Base-by-base conservation (phyloP, 2,113 vertebrate species). In the Deroptyus accipitrinus region DNA sequence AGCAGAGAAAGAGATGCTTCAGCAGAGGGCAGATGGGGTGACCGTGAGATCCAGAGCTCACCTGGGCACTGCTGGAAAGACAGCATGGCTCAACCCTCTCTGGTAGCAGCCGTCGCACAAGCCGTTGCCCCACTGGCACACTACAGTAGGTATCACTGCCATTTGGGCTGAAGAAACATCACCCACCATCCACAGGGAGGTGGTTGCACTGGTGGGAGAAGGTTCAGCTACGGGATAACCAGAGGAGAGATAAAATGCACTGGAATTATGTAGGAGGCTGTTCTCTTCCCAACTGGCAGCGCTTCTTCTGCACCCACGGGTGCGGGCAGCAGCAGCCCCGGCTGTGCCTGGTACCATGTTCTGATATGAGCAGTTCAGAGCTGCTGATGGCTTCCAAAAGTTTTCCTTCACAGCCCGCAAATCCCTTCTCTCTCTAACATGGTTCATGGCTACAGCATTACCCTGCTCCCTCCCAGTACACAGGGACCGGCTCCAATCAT, bases 401-500 rank as follows among this genome's bases (percentile, higher is more conserved):
- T 44, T 93, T 93, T 48, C 77, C n/a, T 42, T 23, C 69, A 35
- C 17, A 62, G 27, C 27, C 72, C 17, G n/a, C 44, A 66, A 7
- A n/a, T 82, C 66, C 17, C 69, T 74, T 84, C 59, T 18, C 54
- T 17, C 55, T 42, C 22, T 61, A 41, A 18, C 25, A 11, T 1
- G 0, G 59, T 16, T 14, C 35, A 28, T 6, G 27, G 52, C 33
- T n/a, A 7, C 10, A 10, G 30, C 6, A 2, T 42, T 62, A 31
- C 49, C 27, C 19, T 49, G 30, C 57, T 79, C 28, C 68, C 22
- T 54, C 1, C 1, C 35, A 18, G 62, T 22, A 59, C 23, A 8
- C 6, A 14, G 41, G 74, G n/a, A 44, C 37, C 3, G 0, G 30
- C 54, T 22, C 13, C 10, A 30, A 24, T 7, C 0, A 2, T 42